These are phyloP conservation scores for Dryoscopus gambensis DNA, from an alignment of 2,113 vertebrate species.

Conservation along the genomic window DNA sequence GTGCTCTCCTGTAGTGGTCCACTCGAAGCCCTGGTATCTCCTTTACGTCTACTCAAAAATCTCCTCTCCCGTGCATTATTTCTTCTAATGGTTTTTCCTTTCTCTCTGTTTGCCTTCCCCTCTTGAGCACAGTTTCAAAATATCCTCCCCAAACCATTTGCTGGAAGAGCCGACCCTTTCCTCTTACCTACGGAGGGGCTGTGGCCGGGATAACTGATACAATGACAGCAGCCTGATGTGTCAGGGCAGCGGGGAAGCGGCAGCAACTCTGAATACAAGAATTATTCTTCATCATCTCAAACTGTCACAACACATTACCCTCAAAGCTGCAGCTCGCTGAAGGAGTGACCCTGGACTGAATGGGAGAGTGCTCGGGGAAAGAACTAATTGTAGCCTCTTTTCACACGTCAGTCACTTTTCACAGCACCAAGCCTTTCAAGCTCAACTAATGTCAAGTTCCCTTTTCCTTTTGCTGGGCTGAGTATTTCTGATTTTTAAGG, in stretches of 20 bases:
- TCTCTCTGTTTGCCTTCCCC: conserved; percentile 71
- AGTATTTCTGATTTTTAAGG: conserved; percentile 61
- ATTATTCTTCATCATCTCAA: conserved; percentile 88
- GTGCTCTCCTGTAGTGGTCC: conserved; percentile 26
- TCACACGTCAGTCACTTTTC: conserved; percentile 82
- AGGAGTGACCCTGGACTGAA: conserved; percentile 76
- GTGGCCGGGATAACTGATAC: conserved; percentile 78
- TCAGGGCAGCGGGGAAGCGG: conserved; percentile 70
- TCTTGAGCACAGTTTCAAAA: conserved; percentile 77
- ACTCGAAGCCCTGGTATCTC: conserved; percentile 55
- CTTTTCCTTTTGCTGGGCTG: conserved; percentile 59
- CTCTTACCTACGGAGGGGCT: conserved; percentile 66
- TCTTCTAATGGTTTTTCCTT: conserved; percentile 62
- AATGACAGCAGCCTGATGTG: conserved; percentile 84
- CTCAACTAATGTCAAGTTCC: conserved; percentile 72
- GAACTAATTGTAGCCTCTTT: conserved; percentile 85
- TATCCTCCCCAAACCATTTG: conserved; percentile 75
- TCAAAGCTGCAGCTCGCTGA: conserved; percentile 77
- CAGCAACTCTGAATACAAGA: conserved; percentile 79
- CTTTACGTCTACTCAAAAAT: conserved; percentile 64
- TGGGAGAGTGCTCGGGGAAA: conserved; percentile 77
- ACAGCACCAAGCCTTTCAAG: conserved; percentile 75
- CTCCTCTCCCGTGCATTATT: conserved; percentile 63
- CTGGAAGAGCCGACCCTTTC: conserved; percentile 64
- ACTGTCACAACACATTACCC: conserved; percentile 83